Evolutionary conservation across 2,113 vertebrate genomes (phyloP).

Genomic region (Aldabrachelys gigantea): DNA sequence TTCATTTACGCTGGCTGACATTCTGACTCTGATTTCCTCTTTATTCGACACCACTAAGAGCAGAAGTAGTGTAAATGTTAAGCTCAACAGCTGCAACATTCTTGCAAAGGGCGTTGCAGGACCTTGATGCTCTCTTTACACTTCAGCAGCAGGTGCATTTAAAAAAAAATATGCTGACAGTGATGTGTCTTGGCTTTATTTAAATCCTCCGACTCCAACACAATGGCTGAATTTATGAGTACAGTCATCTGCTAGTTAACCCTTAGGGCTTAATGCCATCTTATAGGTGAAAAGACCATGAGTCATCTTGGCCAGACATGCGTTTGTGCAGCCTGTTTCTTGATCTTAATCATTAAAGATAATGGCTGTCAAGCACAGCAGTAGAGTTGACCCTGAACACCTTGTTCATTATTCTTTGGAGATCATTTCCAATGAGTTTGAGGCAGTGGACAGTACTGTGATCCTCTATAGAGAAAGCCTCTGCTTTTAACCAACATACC

Average conservation of each 20-base stretch:
- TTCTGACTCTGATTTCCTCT: not conserved
- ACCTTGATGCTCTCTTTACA: not conserved
- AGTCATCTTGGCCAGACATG: not conserved
- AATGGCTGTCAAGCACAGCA: not conserved
- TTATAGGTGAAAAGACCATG: not conserved
- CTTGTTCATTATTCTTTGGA: not conserved
- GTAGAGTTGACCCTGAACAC: not conserved
- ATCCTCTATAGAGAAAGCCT: not conserved
- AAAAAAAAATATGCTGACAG: not conserved
- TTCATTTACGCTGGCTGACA: constrained; percentile 3
- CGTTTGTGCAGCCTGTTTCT: not conserved
- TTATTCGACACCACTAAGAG: constrained; percentile 29
- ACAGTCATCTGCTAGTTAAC: not conserved
- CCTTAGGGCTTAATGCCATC: not conserved
- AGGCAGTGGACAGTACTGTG: not conserved
- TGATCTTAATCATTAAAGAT: not conserved
- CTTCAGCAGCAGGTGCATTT: not conserved
- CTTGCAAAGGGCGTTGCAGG: not conserved
- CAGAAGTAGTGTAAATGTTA: not conserved
- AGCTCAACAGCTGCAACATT: not conserved
- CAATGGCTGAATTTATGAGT: not conserved
- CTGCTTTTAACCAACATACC: not conserved
- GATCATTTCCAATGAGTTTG: not conserved
- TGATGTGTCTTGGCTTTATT: not conserved
- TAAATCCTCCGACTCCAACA: not conserved